Conservation (phyloP, 2,797 vertebrate species). For the Pseudopleuronectes americanus region DNA sequence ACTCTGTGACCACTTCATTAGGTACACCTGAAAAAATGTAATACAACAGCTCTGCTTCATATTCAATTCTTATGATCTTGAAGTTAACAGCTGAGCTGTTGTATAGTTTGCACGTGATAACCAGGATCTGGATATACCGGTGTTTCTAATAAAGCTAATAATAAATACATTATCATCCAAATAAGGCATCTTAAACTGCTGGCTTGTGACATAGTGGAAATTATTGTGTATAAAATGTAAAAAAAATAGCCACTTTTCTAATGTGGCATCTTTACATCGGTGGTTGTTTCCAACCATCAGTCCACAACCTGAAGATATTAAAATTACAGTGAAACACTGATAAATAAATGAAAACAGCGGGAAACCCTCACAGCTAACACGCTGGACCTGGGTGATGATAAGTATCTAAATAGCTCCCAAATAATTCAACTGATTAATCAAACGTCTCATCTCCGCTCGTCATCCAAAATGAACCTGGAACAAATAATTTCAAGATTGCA, state of each 20-base stretch:
- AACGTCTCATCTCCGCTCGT: constrained; percentile 7
- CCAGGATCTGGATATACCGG: too few species aligned
- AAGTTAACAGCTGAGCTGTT: too few species aligned
- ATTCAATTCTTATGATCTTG: too few species aligned
- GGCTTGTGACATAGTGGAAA: neutral
- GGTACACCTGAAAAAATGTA: too few species aligned
- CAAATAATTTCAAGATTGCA: constrained; percentile 16
- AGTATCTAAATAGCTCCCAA: neutral
- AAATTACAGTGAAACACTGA: neutral
- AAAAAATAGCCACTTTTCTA: neutral
- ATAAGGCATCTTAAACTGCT: too few species aligned
- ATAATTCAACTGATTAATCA: constrained; percentile 2
- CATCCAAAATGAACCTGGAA: constrained; percentile 8
- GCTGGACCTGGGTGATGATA: neutral
- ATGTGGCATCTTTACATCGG: neutral
- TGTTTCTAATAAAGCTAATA: too few species aligned
- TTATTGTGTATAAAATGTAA: neutral
- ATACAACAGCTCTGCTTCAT: too few species aligned
- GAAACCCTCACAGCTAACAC: too few species aligned
- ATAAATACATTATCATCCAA: too few species aligned
- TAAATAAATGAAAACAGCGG: neutral
- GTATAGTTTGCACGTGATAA: too few species aligned
- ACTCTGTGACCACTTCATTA: too few species aligned
- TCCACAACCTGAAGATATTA: neutral
- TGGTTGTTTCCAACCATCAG: constrained; percentile 1